Evolutionary conservation across 2,797 vertebrate species (phyloP), one percentile per base, ranked within the genome.

Genomic region (Siniperca obscura): DNA sequence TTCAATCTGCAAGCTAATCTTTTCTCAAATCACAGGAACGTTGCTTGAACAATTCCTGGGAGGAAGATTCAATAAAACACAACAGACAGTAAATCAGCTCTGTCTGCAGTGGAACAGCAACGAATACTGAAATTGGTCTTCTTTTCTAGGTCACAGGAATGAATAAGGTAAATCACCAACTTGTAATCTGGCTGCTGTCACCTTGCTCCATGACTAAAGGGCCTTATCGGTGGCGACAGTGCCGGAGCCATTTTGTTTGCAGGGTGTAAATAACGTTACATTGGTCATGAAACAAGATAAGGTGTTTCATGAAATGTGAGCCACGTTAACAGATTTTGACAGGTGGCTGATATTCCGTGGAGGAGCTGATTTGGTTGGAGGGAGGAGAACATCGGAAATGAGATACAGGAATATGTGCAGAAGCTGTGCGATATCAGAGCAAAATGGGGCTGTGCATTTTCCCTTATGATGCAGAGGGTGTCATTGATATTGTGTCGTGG

Each of bases 151-250:
- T 93, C 92, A 91, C 83, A 67, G 76, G 87, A 93, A 93, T 88
- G 78, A 93, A 93, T 86, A 90, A 90, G 82, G 91, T 89, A 93
- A 93, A 95, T 94, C 89, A 92, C 86, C 78, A 86, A 81, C 81
- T 89, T 89, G 90, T 94, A 93, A 94, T 94, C 93, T 93, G 85
- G 70, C 84, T 89, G 90, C 91, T 92, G 92, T 94, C 92, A 92
- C 90, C 86, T 88, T 73, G 76, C 85, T 87, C 42, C 90, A 62
- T 61, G 42, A 82, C 87, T 89, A 83, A 86, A 90, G 76, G 89
- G 74, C 60, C 86, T 93, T 94, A 95, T 94, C 92, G 56, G 86
- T 59, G 13, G 80, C 72, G 62, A 86, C 91, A 88, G 88, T 19
- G 82, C 83, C 46, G 76, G 66, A 82, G 90, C 89, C 90, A 89